These are phyloP conservation scores for Apeltes quadracus DNA, from an alignment of 2,113 vertebrate species.

Conservation along the genomic window DNA sequence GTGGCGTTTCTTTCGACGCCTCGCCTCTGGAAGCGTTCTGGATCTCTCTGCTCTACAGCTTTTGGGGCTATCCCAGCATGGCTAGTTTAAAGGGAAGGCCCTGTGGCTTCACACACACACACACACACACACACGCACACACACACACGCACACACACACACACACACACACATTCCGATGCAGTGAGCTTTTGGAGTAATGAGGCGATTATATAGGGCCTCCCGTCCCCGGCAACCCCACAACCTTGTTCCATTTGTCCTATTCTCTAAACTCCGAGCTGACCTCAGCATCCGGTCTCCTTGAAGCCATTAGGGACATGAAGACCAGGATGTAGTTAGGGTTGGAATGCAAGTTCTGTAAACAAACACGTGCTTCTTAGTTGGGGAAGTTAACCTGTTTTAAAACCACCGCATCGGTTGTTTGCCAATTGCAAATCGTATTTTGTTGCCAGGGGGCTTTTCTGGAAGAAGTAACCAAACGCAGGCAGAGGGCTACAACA, in stretches of 20 bases:
- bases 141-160: neutral
- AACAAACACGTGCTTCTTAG: slow-evolving; percentile 32
- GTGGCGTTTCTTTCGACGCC: slow-evolving; percentile 6
- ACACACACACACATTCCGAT: slow-evolving; percentile 52
- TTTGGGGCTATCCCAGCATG: slow-evolving; percentile 43
- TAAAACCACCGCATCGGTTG: slow-evolving; percentile 5
- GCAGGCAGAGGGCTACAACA: neutral
- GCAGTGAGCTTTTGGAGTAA: slow-evolving; percentile 64
- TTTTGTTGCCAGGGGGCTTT: neutral
- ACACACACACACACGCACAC: slow-evolving; percentile 25
- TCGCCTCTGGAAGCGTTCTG: slow-evolving; percentile 37
- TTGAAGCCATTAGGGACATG: slow-evolving; percentile 51
- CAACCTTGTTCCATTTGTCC: slow-evolving; percentile 46
- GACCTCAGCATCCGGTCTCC: slow-evolving; percentile 65
- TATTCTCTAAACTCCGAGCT: slow-evolving; percentile 45
- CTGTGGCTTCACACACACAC: slow-evolving; percentile 24
- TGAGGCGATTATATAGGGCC: slow-evolving; percentile 73
- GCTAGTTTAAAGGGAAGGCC: slow-evolving; percentile 55
- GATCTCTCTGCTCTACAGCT: neutral
- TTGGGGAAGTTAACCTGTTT: slow-evolving; percentile 30
- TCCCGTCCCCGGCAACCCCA: slow-evolving; percentile 62
- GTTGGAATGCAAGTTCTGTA: slow-evolving; percentile 56
- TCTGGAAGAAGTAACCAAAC: neutral
- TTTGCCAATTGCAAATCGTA: slow-evolving; percentile 17
- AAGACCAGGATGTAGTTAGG: slow-evolving; percentile 68